Evolutionary conservation across 64 coral and sea anemone genomes (phyloP).

Genomic region (Stichodactyla mertensii): DNA sequence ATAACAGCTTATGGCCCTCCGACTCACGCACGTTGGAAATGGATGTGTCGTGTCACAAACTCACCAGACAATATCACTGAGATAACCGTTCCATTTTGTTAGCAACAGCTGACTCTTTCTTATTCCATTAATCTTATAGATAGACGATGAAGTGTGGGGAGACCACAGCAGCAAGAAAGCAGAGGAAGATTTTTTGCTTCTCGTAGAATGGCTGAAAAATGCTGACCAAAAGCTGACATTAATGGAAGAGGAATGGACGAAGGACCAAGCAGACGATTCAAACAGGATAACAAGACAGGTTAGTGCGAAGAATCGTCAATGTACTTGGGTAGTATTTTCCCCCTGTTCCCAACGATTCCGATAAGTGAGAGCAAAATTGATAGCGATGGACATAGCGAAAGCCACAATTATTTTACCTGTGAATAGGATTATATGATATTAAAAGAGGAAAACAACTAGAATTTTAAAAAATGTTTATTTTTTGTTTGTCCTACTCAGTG

Average conservation of each 20-base stretch:
- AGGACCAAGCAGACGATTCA: conserved; percentile 43
- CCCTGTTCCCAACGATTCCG: no score
- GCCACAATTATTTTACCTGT: no score
- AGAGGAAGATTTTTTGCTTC: conserved; percentile 29
- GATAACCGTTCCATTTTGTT: background rate
- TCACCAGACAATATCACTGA: background rate
- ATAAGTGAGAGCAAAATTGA: no score
- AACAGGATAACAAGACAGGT: background rate
- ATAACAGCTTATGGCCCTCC: background rate
- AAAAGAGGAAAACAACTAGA: no score
- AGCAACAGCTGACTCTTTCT: background rate
- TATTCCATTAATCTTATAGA: background rate
- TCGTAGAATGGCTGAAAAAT: conserved; percentile 67
- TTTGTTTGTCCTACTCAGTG: no score
- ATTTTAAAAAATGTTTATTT: no score
- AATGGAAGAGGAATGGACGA: conserved; percentile 78
- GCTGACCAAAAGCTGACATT: conserved; percentile 49
- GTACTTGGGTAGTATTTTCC: no score
- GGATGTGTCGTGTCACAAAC: background rate
- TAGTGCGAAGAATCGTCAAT: background rate
- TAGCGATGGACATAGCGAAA: no score
- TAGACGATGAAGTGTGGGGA: conserved; percentile 36
- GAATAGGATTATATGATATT: no score
- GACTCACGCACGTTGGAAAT: background rate
- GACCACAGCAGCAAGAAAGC: conserved; percentile 6